Conservation (phyloP, 2,888 invertebrate species). For the Microplitis manilae region DNA sequence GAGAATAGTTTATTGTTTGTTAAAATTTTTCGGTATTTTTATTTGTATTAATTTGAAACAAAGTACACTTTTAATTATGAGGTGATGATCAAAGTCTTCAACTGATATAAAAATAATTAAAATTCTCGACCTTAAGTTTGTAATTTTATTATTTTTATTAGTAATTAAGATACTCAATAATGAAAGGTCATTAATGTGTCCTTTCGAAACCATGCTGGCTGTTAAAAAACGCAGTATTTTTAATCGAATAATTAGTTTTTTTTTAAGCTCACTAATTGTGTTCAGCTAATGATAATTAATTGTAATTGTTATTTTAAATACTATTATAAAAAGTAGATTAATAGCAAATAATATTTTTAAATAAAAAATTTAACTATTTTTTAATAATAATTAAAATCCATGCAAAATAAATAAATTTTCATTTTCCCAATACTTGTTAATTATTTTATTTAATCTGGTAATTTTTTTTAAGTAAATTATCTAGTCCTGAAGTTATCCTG, state of each 20-base stretch:
- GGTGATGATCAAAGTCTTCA: neutral
- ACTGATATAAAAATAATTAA: neutral
- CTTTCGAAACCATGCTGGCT: conserved; percentile 60
- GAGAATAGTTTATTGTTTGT: too few relatives aligned
- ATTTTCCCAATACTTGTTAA: too few relatives aligned
- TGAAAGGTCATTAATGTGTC: conserved; percentile 27
- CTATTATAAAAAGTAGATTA: neutral
- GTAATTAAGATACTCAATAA: neutral
- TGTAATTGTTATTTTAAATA: neutral
- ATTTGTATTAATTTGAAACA: neutral
- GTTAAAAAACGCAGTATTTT: conserved; percentile 56
- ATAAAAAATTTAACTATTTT: neutral
- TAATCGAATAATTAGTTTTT: conserved; percentile 46
- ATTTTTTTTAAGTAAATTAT: too few relatives aligned
- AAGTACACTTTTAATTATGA: neutral
- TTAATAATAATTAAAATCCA: neutral
- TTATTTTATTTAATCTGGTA: too few relatives aligned
- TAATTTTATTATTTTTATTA: neutral
- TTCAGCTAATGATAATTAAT: neutral
- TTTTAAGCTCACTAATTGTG: neutral
- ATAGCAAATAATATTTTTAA: neutral
- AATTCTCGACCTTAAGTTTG: neutral
- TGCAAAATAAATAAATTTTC: neutral
- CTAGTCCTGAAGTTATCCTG: too few relatives aligned
- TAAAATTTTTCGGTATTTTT: neutral